Evolutionary conservation across 1,140 invertebrate genomes (phyloP).

Genomic region (Drosophila athabasca): DNA sequence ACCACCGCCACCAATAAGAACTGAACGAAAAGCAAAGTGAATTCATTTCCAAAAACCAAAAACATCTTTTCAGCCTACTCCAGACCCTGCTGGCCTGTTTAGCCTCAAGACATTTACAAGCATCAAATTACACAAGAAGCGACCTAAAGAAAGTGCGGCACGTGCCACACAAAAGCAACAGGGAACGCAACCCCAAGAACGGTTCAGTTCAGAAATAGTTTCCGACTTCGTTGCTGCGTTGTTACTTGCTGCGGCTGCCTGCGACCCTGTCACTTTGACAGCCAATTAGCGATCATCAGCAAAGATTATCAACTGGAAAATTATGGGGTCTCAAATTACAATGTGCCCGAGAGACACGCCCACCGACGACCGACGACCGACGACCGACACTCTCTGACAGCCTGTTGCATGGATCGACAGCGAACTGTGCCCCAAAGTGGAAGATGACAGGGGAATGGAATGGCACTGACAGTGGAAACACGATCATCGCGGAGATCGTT

Average conservation of each 20-base stretch:
- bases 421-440: background rate
- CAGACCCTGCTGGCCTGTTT: slow-evolving; percentile 45
- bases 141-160: slow-evolving; percentile 41
- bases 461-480: background rate
- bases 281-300: slow-evolving; percentile 70
- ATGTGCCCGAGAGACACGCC: slow-evolving; percentile 22
- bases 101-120: slow-evolving; percentile 60
- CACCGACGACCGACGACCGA: too few relatives aligned
- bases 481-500: slow-evolving; percentile 7
- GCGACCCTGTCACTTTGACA: slow-evolving; percentile 59
- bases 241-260: slow-evolving; percentile 35
- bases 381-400: slow-evolving; percentile 4
- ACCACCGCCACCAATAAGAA: slow-evolving; percentile 21
- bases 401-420: slow-evolving; percentile 8
- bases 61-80: slow-evolving; percentile 10
- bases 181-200: slow-evolving; percentile 28
- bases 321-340: slow-evolving; percentile 38
- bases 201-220: background rate
- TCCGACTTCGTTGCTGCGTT: background rate
- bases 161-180: slow-evolving; percentile 29
- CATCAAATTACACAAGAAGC: slow-evolving; percentile 57
- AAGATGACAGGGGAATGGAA: too few relatives aligned
- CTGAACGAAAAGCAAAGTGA: slow-evolving; percentile 22
- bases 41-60: background rate
- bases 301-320: slow-evolving; percentile 58